Evolutionary conservation across 1,140 invertebrate species (phyloP), one percentile per base, ranked within the genome.

Genomic region (Pteromalus puparum): DNA sequence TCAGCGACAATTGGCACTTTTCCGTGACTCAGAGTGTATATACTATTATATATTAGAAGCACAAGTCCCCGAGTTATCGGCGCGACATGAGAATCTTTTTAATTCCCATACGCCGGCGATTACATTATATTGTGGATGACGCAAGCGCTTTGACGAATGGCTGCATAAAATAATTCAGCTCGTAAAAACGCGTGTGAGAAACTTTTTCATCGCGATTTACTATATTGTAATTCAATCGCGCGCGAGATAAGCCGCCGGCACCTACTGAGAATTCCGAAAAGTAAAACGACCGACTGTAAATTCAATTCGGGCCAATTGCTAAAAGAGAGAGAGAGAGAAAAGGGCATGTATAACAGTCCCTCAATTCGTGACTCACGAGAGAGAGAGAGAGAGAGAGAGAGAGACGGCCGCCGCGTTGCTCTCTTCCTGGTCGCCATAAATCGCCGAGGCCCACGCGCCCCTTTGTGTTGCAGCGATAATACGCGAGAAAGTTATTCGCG

Each of bases 141-240:
- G 75, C 75, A 82, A 82, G 34, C 28, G 1, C 28, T 83, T 83
- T 83, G 82, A 77, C 82, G 82, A 80, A 79, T 79, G 76, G 68
- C 26, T 79, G 82, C 76, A 73, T 84, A 65, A 78, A 26, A 9
- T 9, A 84, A 78, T 83, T 83, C 73, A 77, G 34, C 81, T 68
- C 74, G 34, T 82, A 74, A 82, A 82, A 46, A 28, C 28, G 12
- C 38, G 38, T 81, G 67, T 65, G 73, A 68, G 81, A 76, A 82
- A 76, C 73, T 82, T 82, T 82, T 81, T 38, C 26, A 30, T 73
- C 42, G 42, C 5, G 38, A 42, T 28, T 77, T 30, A 13, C 65
- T 34, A 82, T 74, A 67, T 82, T 82, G 67, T 68, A 82, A 82
- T 82, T 82, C 38, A 61, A 61, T 61, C 53, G 53, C 53, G 53